Evolutionary conservation across 2,888 invertebrate genomes (phyloP), one percentile per base, ranked within the genome.

Genomic region (Yponomeuta plumbellus): DNA sequence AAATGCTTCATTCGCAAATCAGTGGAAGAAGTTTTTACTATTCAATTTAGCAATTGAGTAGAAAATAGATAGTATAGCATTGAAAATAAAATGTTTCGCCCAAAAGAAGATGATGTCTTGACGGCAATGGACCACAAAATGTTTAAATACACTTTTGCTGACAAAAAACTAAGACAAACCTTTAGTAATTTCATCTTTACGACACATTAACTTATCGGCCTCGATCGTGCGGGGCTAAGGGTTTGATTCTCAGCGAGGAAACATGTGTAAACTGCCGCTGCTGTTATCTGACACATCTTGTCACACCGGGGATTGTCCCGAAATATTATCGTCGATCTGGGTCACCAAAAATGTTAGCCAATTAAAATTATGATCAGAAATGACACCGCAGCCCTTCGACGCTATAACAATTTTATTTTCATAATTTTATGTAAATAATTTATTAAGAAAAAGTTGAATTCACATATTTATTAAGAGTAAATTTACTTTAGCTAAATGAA

Each of bases 151-250:
- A 13, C 23, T 59, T 59, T 13, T 59, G 23, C 22, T 13, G 22
- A 11, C 20, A 59, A 23, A 59, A 59, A 23, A 11, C 13, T 59
- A 23, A 21, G 10, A 59, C 21, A 59, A 21, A 59, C 22, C 59
- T n/a, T 21, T 59, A 23, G 21, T 59, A 59, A 52, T 52, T 17
- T 26, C 22, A 44, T 21, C 40, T 76, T 74, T 78, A 77, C 75
- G 75, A 79, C 81, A 80, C 80, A 79, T 83, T 80, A 76, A 72
- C 66, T 69, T 77, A 82, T 68, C 67, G 66, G 71, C 72, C 68
- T 70, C 66, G 73, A 80, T 80, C 80, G 68, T 67, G 70, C 73
- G 68, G 70, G 73, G 70, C 58, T 58, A 20, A 64, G 67, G 70
- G 70, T 71, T 73, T 66, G 70, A 69, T 70, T 72, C 68, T 66